Evolutionary conservation across 2,797 vertebrate species (phyloP).

Genomic region (Philypnodon macrostomus): DNA sequence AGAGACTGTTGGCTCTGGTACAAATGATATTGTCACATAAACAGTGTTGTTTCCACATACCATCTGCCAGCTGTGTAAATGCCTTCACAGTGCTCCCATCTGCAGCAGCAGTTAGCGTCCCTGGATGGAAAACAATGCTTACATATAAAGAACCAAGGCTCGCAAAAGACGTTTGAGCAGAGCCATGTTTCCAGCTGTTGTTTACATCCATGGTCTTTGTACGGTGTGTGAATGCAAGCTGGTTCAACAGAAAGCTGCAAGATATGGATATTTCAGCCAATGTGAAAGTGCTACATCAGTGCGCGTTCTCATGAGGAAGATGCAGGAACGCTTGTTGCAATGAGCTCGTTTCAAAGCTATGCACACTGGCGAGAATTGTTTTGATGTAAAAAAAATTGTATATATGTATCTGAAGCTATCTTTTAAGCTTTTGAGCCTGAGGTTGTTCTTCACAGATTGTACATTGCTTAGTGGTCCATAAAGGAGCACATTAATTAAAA

Average conservation of each 20-base stretch:
- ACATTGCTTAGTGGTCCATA: too few relatives aligned
- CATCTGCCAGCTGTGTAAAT: background rate
- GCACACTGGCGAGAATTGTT: background rate
- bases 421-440: background rate
- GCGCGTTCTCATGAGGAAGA: too few relatives aligned
- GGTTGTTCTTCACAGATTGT: background rate
- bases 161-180: background rate
- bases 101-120: background rate
- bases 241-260: background rate
- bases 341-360: background rate
- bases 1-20: background rate
- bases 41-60: background rate
- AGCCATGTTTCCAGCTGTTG: conserved; percentile 2
- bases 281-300: background rate
- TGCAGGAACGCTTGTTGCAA: too few relatives aligned
- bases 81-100: background rate
- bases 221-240: background rate
- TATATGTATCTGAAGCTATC: background rate
- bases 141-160: background rate
- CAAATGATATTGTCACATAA: background rate
- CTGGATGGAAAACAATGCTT: background rate
- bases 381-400: background rate
- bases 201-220: background rate
- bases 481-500: too few relatives aligned
- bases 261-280: background rate